A percentile compares a stretch with the other conserved stretches of the same genome.
Conservation (phyloP, 2,113 vertebrate species). For the Serilophus lunatus region DNA sequence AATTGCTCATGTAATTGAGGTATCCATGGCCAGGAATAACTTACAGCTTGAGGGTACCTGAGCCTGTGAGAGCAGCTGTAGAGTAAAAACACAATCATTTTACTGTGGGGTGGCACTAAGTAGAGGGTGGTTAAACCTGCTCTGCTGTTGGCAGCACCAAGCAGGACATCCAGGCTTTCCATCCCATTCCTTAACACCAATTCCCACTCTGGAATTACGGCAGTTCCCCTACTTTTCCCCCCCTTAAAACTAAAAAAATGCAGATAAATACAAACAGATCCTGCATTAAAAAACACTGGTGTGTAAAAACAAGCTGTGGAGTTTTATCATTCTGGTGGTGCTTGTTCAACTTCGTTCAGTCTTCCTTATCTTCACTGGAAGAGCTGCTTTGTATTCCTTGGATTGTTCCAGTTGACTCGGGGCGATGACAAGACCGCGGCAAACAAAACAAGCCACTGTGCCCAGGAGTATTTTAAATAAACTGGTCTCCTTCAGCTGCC, state of each 20-base stretch:
- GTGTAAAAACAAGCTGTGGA: not conserved
- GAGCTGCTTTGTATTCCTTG: conserved; percentile 21
- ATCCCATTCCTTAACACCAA: fast-evolving
- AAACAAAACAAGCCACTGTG: conserved; percentile 11
- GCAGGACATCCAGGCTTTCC: not conserved
- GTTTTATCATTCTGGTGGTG: not conserved
- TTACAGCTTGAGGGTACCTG: not conserved
- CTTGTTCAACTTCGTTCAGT: not conserved
- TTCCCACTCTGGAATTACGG: not conserved
- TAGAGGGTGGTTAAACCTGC: not conserved
- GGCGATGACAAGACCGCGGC: not conserved
- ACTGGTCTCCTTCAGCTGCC: conserved; percentile 19
- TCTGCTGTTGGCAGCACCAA: not conserved
- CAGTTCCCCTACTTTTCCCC: not conserved
- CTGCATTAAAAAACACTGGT: not conserved
- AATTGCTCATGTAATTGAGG: not conserved
- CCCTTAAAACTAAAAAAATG: not conserved
- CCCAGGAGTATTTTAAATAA: not conserved
- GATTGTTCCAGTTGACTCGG: not conserved
- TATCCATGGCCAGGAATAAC: not conserved
- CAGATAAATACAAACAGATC: not conserved
- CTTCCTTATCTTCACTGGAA: not conserved
- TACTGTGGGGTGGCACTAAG: not conserved
- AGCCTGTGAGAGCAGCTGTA: not conserved
- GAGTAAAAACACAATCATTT: not conserved